Evolutionary conservation across 2,888 invertebrate genomes (phyloP).

Genomic region (Torymus aiolomorphi): DNA sequence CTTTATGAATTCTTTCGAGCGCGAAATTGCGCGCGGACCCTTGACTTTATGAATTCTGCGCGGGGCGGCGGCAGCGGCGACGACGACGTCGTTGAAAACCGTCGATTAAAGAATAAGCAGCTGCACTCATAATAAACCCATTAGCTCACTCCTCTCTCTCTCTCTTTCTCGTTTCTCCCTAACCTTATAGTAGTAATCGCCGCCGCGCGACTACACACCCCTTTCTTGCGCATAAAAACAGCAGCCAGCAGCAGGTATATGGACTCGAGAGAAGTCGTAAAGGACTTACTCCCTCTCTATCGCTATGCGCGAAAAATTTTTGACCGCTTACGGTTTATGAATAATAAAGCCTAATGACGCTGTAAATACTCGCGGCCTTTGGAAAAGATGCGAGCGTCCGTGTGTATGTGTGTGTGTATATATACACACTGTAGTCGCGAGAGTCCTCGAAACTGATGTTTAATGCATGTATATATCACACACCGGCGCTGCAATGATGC

Average conservation of each 20-base stretch:
- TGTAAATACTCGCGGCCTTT: too few species aligned
- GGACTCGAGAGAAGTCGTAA: too few species aligned
- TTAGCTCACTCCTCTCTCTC: conserved; percentile 2
- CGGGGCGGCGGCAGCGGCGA: too few species aligned
- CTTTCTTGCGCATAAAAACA: neutral
- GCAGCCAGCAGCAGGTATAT: too few species aligned
- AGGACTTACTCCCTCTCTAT: too few species aligned
- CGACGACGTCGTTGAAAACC: conserved; percentile 21
- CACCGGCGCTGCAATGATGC: conserved; percentile 30
- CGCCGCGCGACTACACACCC: neutral
- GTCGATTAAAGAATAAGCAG: conserved; percentile 43
- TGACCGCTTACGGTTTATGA: too few species aligned
- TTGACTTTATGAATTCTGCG: too few species aligned
- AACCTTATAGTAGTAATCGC: conserved; percentile 15
- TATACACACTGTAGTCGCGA: neutral
- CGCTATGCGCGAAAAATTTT: too few species aligned
- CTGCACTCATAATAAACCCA: conserved; percentile 49
- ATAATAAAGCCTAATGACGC: too few species aligned
- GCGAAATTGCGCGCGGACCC: neutral
- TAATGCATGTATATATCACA: conserved; percentile 30
- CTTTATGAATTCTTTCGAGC: conserved; percentile 7
- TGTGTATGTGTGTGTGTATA: too few species aligned
- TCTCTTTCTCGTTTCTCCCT: neutral
- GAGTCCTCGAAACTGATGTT: conserved; percentile 45
- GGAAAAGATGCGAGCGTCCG: too few species aligned